Evolutionary conservation across 2,113 vertebrate genomes (phyloP).

Genomic region (Chascanopsetta lugubris): DNA sequence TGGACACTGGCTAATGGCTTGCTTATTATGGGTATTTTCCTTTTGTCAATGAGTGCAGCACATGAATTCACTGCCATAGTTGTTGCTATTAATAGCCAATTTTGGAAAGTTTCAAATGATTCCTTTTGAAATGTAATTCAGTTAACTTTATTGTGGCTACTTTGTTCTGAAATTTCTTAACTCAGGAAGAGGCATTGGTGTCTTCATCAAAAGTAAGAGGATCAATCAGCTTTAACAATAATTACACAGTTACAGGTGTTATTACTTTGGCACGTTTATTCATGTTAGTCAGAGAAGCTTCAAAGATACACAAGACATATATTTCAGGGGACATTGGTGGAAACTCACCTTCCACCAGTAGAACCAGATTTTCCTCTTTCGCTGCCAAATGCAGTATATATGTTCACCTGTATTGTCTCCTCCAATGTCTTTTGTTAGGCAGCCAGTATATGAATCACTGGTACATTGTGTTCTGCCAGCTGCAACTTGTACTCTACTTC

Average conservation of each 20-base stretch:
- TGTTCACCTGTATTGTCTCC: background rate
- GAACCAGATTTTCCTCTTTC: conserved; percentile 68
- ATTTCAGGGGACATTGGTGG: background rate
- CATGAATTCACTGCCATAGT: no score
- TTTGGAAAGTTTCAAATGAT: no score
- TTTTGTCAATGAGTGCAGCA: no score
- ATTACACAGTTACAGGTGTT: background rate
- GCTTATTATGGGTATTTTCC: no score
- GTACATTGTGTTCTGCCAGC: background rate
- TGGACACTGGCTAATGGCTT: no score
- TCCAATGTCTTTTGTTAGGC: background rate
- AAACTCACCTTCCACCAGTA: conserved; percentile 1
- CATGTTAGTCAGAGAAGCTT: background rate
- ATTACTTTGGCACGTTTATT: background rate
- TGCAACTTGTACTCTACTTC: background rate
- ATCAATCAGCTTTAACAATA: background rate
- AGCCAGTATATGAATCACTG: background rate
- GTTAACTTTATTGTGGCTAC: background rate
- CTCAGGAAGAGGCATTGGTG: background rate
- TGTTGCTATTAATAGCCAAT: no score
- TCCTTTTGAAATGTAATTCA: background rate
- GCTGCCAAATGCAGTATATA: conserved; percentile 39
- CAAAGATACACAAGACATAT: background rate
- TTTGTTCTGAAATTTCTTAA: background rate
- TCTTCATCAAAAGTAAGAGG: background rate